A percentile compares a stretch with the other conserved stretches of the same genome.
phyloP scores from a whole-genome alignment of 1,140 invertebrate genomes.

The Lasioglossum baleicum region DNA sequence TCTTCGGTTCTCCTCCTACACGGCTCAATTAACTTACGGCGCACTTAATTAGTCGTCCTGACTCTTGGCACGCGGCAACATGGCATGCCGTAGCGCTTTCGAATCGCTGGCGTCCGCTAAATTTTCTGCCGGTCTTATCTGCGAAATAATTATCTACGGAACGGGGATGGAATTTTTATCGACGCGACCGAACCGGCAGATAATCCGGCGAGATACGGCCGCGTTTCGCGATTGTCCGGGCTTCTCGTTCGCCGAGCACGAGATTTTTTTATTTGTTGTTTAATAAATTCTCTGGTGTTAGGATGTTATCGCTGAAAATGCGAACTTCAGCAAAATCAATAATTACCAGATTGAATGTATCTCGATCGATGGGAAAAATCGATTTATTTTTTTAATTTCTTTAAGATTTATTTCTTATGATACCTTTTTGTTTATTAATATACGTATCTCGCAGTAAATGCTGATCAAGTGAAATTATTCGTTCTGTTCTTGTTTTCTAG shows the following conservation, averaged over 20 bases:
- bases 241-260: neutral
- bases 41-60: slow-evolving; percentile 63
- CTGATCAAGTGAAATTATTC: too few species aligned
- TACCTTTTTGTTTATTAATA: too few species aligned
- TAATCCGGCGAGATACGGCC: neutral
- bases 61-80: slow-evolving; percentile 45
- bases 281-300: too few species aligned
- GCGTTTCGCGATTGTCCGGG: neutral
- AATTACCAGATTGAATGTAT: too few species aligned
- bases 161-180: slow-evolving; percentile 31
- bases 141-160: slow-evolving; percentile 11
- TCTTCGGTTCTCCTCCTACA: slow-evolving; percentile 59
- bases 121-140: slow-evolving; percentile 38
- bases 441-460: too few species aligned
- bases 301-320: too few species aligned
- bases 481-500: too few species aligned
- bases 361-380: too few species aligned
- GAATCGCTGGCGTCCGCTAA: slow-evolving; percentile 41
- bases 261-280: neutral
- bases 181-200: neutral
- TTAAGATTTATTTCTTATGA: too few species aligned
- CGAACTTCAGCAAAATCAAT: too few species aligned
- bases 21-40: slow-evolving; percentile 63
- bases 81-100: slow-evolving; percentile 23
- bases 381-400: too few species aligned